A percentile compares a stretch with the other conserved stretches of the same genome.
Conservation (phyloP, 2,888 invertebrate species). For the Vannuccia rotundouncinata region DNA sequence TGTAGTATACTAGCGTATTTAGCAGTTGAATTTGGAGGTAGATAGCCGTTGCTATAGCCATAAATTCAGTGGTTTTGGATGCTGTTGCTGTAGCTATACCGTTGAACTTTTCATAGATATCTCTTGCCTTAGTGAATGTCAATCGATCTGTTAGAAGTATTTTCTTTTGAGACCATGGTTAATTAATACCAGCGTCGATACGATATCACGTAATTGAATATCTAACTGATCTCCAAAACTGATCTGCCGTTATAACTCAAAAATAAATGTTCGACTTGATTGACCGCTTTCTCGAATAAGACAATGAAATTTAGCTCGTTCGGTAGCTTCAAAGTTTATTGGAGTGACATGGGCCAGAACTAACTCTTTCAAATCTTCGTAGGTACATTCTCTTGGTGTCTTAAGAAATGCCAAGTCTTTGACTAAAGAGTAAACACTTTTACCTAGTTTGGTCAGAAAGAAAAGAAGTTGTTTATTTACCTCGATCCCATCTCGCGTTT, state of each 20-base stretch:
- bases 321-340: neutral
- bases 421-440: neutral
- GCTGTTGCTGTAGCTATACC: neutral
- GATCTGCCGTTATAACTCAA: neutral
- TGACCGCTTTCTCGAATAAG: neutral
- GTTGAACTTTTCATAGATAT: neutral
- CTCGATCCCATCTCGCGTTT: neutral
- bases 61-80: neutral
- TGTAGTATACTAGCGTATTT: neutral
- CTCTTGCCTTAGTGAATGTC: neutral
- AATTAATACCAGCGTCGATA: neutral
- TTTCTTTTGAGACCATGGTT: neutral
- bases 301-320: neutral
- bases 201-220: neutral
- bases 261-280: neutral
- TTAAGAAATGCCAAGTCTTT: neutral
- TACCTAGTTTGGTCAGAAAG: neutral
- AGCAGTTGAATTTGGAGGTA: neutral
- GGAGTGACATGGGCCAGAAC: neutral
- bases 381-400: neutral
- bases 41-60: neutral
- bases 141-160: neutral
- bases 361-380: neutral
- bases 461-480: neutral
- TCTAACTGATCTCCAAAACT: neutral